Conservation (phyloP, 2,888 invertebrate species). For the Scaeva pyrastri region DNA sequence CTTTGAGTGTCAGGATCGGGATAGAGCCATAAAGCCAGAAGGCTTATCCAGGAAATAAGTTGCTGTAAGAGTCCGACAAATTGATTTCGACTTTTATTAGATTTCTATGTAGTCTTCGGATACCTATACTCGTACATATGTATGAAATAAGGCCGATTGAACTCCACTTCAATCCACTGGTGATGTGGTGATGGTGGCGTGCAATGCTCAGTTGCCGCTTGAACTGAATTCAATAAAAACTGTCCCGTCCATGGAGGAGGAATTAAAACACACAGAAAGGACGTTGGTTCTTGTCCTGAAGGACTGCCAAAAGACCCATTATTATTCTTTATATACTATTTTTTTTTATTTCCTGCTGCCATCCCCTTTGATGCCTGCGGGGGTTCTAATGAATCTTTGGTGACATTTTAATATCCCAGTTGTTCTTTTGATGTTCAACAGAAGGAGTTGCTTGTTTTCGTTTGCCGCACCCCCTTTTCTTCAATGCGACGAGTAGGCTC, state of each 20-base stretch:
- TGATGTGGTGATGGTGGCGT: no score
- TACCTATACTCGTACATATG: no score
- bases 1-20: constrained; percentile 55
- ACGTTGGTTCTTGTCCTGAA: constrained; percentile 9
- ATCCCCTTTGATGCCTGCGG: constrained; percentile 28
- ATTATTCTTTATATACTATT: constrained; percentile 12
- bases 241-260: constrained; percentile 29
- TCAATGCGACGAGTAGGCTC: neutral
- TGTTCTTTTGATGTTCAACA: constrained; percentile 54
- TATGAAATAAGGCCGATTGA: constrained; percentile 5
- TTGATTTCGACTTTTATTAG: constrained; percentile 75
- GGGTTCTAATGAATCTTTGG: constrained; percentile 53
- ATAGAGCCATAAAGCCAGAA: constrained; percentile 63
- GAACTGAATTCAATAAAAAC: constrained; percentile 40
- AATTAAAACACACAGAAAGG: constrained; percentile 70
- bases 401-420: constrained; percentile 67
- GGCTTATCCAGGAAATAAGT: constrained; percentile 66
- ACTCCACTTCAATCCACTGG: no score
- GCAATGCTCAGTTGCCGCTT: constrained; percentile 7
- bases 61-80: constrained; percentile 70
- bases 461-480: neutral
- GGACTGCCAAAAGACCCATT: constrained; percentile 46
- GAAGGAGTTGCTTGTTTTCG: constrained; percentile 18
- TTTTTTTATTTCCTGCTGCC: neutral
- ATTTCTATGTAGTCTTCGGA: constrained; percentile 54